Conservation (phyloP, 2,888 invertebrate genomes). For the Chymomyza caudatula region DNA sequence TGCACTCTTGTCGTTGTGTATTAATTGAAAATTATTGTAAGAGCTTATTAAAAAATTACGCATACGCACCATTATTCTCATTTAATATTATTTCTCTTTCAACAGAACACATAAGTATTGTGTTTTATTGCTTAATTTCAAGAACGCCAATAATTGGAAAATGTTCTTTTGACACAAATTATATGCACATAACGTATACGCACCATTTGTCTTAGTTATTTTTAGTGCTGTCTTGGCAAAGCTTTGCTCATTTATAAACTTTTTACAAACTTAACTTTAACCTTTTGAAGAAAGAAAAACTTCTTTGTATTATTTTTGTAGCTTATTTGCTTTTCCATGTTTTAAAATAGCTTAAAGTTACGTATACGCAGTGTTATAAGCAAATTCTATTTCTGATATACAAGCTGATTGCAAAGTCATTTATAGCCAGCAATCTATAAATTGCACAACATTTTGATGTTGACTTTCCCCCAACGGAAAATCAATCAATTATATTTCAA, state of each 20-base stretch:
- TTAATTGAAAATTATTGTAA: not conserved
- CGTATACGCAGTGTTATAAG: not conserved
- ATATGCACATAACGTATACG: not conserved
- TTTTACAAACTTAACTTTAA: not conserved
- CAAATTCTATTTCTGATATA: not conserved
- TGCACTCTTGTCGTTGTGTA: not conserved
- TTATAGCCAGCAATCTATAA: not conserved
- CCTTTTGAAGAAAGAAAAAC: not conserved
- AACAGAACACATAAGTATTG: not conserved
- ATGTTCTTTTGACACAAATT: not conserved
- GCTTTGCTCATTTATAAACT: not conserved
- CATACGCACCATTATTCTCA: not conserved
- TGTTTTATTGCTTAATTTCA: not conserved
- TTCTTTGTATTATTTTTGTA: not conserved
- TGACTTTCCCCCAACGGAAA: not conserved
- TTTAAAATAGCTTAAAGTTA: not conserved
- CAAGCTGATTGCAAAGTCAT: not conserved
- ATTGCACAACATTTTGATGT: not conserved
- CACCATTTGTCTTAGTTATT: not conserved
- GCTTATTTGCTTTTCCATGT: not conserved
- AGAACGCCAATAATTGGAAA: not conserved
- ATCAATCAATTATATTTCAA: not conserved
- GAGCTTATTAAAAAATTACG: not conserved
- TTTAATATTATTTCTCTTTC: not conserved
- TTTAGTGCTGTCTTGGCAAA: not conserved